Evolutionary conservation across 2,888 invertebrate genomes (phyloP).

Genomic region (Ptychoptera albimana): DNA sequence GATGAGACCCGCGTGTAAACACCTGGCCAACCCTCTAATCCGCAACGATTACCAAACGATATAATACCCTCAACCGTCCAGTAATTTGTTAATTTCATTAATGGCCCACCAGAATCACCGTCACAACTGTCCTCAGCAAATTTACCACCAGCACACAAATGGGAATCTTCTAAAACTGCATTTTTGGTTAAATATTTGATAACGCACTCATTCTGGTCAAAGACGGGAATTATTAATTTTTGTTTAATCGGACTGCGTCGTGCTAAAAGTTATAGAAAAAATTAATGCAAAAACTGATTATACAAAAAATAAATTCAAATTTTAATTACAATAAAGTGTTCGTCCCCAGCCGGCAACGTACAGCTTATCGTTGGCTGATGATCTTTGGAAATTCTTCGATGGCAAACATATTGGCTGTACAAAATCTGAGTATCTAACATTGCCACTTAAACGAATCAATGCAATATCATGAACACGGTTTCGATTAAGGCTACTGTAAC

Average conservation of each 20-base stretch:
- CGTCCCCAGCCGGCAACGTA: conserved; percentile 49
- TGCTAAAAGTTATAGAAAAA: background rate
- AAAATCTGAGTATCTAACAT: conserved; percentile 38
- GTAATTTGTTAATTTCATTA: conserved; percentile 24
- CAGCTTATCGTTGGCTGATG: conserved; percentile 7
- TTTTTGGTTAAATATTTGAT: conserved; percentile 15
- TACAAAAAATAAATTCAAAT: background rate
- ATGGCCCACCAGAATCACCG: conserved; percentile 50
- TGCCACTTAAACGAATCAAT: conserved; percentile 40
- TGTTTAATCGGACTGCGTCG: conserved; percentile 12
- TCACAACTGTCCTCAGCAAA: conserved; percentile 39
- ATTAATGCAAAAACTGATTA: background rate
- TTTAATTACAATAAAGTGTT: conserved; percentile 25
- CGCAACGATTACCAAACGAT: conserved; percentile 34
- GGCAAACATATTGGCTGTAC: conserved; percentile 46
- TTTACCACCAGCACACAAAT: conserved; percentile 29
- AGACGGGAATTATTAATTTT: conserved; percentile 33
- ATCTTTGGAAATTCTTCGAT: conserved; percentile 12
- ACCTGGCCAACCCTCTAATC: conserved; percentile 43
- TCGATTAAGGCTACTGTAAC: conserved; percentile 36
- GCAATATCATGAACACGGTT: conserved; percentile 57
- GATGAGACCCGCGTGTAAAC: conserved; percentile 49
- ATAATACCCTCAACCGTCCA: conserved; percentile 31
- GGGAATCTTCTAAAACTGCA: conserved; percentile 11
- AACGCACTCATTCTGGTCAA: conserved; percentile 31